phyloP scores from a whole-genome alignment of 1,140 invertebrate species.

The Meloidogyne floridensis region DNA sequence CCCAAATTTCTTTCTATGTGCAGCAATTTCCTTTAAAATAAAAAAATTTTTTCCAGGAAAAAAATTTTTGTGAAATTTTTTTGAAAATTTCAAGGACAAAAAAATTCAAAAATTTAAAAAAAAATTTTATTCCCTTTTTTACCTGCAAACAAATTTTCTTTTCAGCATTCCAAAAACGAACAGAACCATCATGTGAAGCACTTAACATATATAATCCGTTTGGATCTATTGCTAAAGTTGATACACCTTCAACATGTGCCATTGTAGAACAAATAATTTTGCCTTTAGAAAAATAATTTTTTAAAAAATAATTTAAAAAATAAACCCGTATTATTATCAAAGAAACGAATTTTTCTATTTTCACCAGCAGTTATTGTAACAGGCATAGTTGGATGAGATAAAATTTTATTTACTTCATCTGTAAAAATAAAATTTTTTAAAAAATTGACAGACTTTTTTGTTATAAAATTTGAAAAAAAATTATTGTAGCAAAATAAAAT shows the following conservation, averaged over 20 bases:
- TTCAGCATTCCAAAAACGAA: constrained; percentile 98
- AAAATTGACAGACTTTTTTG: not conserved
- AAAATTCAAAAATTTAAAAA: too few relatives aligned
- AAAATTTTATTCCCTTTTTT: not conserved
- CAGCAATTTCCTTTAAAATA: constrained; percentile 90
- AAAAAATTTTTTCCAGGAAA: not conserved
- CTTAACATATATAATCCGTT: constrained; percentile 96
- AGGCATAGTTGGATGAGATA: constrained; percentile 92
- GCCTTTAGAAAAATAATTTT: constrained; percentile 63
- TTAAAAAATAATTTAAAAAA: constrained; percentile 28
- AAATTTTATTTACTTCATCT: constrained; percentile 69
- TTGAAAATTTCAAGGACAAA: not conserved
- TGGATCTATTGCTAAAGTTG: constrained; percentile 93
- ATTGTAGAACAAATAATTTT: constrained; percentile 95
- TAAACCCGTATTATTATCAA: constrained; percentile 45
- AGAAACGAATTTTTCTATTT: constrained; percentile 85
- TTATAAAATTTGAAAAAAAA: constrained; percentile 4
- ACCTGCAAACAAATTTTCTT: constrained; percentile 70
- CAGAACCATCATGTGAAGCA: constrained; percentile 96
- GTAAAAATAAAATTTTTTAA: constrained; percentile 70
- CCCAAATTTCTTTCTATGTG: constrained; percentile 98
- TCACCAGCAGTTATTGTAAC: constrained; percentile 94
- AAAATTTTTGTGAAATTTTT: constrained; percentile 19
- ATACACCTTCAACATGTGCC: constrained; percentile 96
- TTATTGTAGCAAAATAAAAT: constrained; percentile 5